phyloP scores from a whole-genome alignment of 2,888 invertebrate genomes.

The Lasius fuliginosus region DNA sequence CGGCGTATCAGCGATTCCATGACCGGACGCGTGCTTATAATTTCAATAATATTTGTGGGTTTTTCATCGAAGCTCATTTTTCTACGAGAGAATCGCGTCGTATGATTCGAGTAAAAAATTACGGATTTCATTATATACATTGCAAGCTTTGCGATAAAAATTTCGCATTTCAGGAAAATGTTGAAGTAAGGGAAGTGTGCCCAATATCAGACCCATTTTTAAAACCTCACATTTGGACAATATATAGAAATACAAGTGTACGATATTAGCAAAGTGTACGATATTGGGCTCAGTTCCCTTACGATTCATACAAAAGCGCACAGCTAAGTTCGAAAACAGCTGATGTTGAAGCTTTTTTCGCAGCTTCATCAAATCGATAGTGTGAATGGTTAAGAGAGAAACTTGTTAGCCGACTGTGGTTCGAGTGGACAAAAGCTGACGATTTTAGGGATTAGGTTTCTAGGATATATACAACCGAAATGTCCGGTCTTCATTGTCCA shows the following conservation, averaged over 20 bases:
- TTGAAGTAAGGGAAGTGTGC: background rate
- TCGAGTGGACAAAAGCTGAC: slow-evolving; percentile 71
- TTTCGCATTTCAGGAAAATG: background rate
- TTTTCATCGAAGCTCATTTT: background rate
- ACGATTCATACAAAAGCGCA: background rate
- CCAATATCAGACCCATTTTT: too few relatives aligned
- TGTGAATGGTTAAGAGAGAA: slow-evolving; percentile 68
- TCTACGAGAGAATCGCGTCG: background rate
- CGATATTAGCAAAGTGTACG: too few relatives aligned
- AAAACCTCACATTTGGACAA: too few relatives aligned
- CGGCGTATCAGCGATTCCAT: slow-evolving; percentile 56
- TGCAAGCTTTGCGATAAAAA: slow-evolving; percentile 20
- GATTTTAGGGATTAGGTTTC: slow-evolving; percentile 51
- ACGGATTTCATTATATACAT: background rate
- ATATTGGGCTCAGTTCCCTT: too few relatives aligned
- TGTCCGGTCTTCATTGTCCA: slow-evolving; percentile 64
- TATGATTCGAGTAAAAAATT: slow-evolving; percentile 24
- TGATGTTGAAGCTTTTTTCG: slow-evolving; percentile 68
- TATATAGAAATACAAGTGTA: too few relatives aligned
- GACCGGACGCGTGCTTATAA: slow-evolving; percentile 22
- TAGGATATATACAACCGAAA: slow-evolving; percentile 13
- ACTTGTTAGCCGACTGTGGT: slow-evolving; percentile 72
- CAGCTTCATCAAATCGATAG: slow-evolving; percentile 63
- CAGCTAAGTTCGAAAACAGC: slow-evolving; percentile 45
- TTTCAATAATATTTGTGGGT: slow-evolving; percentile 32